These are phyloP conservation scores for Bhutanitis thaidina DNA, from an alignment of 2,888 invertebrate genomes.

Conservation along the genomic window DNA sequence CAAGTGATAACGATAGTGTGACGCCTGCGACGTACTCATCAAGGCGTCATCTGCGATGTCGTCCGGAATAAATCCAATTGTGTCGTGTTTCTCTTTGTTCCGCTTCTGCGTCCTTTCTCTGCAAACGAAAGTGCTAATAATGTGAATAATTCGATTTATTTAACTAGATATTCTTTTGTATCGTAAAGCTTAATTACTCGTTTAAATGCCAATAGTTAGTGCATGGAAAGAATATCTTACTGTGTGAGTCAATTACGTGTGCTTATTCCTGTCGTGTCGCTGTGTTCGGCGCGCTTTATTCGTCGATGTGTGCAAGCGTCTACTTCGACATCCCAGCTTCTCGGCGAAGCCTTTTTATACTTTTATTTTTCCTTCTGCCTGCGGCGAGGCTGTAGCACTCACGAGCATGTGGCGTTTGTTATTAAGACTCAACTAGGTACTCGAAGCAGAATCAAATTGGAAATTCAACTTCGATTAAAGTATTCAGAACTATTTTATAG, in stretches of 20 bases:
- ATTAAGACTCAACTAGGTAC: slow-evolving; percentile 9
- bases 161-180: neutral
- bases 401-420: slow-evolving; percentile 35
- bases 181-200: slow-evolving; percentile 15
- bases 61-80: slow-evolving; percentile 6
- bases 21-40: slow-evolving; percentile 2
- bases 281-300: slow-evolving; percentile 50
- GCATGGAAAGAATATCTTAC: slow-evolving; percentile 24
- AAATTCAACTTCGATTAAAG: neutral
- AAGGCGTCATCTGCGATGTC: slow-evolving; percentile 8
- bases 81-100: slow-evolving; percentile 21
- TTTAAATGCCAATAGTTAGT: slow-evolving; percentile 21
- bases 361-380: slow-evolving; percentile 73
- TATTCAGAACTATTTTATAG: neutral
- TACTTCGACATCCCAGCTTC: slow-evolving; percentile 51
- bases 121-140: slow-evolving; percentile 15
- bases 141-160: slow-evolving; percentile 4
- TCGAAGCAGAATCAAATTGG: slow-evolving; percentile 11
- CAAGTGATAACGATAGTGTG: slow-evolving; percentile 26
- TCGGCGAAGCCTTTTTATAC: slow-evolving; percentile 68
- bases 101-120: slow-evolving; percentile 4
- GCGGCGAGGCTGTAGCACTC: slow-evolving; percentile 51
- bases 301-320: slow-evolving; percentile 51
- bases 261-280: slow-evolving; percentile 51
- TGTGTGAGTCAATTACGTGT: slow-evolving; percentile 54